Conservation (phyloP, 2,888 invertebrate species). For the Harmothoe impar region DNA sequence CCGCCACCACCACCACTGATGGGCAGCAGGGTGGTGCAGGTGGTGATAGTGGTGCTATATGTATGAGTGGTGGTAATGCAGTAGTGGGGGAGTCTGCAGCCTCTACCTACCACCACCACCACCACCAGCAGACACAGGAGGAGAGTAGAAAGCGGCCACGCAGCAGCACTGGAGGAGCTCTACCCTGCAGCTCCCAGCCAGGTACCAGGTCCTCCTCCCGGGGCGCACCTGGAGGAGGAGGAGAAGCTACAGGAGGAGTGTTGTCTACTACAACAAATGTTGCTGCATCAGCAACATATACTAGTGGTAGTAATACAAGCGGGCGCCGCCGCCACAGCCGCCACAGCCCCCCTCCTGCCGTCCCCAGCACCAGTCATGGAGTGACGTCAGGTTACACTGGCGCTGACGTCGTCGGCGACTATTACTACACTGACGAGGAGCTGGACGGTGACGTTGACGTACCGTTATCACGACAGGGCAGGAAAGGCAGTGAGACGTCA, state of each 20-base stretch:
- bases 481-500: too few relatives aligned
- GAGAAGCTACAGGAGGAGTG: background rate
- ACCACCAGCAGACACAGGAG: background rate
- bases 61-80: slow-evolving; percentile 29
- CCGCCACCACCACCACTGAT: background rate
- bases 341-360: background rate
- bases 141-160: background rate
- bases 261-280: background rate
- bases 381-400: slow-evolving; percentile 26
- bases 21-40: background rate
- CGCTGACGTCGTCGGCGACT: slow-evolving; percentile 38
- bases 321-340: background rate
- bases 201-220: background rate
- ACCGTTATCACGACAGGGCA: background rate
- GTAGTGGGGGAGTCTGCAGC: background rate
- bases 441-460: background rate
- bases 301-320: background rate
- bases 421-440: background rate
- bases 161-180: background rate
- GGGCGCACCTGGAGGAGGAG: slow-evolving; percentile 12
- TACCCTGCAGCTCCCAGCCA: background rate
- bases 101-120: background rate
- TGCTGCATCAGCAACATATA: slow-evolving; percentile 24
- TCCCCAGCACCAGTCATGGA: slow-evolving; percentile 53
- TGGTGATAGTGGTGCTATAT: slow-evolving; percentile 44